These are phyloP conservation scores for Dascillus cervinus DNA, from an alignment of 2,888 invertebrate species.

Conservation along the genomic window DNA sequence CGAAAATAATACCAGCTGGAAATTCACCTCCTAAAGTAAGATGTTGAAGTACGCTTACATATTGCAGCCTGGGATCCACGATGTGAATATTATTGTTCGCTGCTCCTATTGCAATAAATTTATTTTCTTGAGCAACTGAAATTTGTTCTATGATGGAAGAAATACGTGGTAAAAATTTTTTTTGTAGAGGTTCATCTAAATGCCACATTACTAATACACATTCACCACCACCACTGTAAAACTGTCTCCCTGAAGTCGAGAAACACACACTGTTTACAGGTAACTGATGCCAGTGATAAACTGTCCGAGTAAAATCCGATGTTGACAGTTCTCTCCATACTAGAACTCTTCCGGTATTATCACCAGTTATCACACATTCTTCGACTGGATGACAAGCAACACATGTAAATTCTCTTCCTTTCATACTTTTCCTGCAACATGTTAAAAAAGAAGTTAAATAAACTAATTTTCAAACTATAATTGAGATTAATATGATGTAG, in stretches of 20 bases:
- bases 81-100: constrained; percentile 61
- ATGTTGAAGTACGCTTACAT: constrained; percentile 57
- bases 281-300: constrained; percentile 72
- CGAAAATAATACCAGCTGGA: constrained; percentile 50
- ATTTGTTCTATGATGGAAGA: constrained; percentile 60
- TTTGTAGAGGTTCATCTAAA: constrained; percentile 43
- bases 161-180: constrained; percentile 61
- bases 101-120: constrained; percentile 57
- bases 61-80: constrained; percentile 45
- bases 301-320: constrained; percentile 35
- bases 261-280: constrained; percentile 60
- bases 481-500: too few relatives aligned
- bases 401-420: constrained; percentile 47
- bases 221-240: constrained; percentile 73
- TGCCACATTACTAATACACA: constrained; percentile 73
- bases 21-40: constrained; percentile 55
- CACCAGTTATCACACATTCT: constrained; percentile 59
- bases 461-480: constrained; percentile 25
- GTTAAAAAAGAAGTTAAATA: constrained; percentile 6
- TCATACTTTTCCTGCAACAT: constrained; percentile 18
- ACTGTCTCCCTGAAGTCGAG: constrained; percentile 54
- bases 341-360: constrained; percentile 55
- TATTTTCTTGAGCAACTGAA: constrained; percentile 53
- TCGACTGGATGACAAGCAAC: constrained; percentile 61
- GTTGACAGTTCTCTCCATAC: constrained; percentile 51